phyloP scores from a whole-genome alignment of 2,113 vertebrate genomes.

The Leucoraja erinaceus region DNA sequence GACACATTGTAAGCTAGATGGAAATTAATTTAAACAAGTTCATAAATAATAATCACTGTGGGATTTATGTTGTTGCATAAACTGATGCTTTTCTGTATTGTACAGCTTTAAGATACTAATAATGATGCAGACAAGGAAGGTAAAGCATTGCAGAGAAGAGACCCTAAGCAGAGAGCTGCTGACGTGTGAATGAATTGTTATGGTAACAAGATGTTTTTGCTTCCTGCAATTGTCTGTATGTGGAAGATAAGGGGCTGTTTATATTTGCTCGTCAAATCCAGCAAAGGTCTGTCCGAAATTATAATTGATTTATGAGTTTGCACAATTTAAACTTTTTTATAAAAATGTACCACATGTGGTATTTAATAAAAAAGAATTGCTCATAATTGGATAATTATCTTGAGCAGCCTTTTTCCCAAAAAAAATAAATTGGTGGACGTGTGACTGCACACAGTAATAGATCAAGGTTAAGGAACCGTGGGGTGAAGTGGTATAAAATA shows the following conservation, averaged over 20 bases:
- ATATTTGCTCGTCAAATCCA: not conserved
- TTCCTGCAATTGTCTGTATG: not conserved
- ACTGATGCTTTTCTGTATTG: not conserved
- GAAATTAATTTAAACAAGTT: not conserved
- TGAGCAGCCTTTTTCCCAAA: not conserved
- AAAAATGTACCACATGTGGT: not conserved
- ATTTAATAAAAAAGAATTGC: not conserved
- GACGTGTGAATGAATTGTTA: not conserved
- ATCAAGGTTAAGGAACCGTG: not conserved
- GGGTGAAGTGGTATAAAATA: not conserved
- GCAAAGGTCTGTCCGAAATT: not conserved
- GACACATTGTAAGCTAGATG: not conserved
- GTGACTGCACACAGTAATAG: not conserved
- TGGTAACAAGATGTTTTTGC: not conserved
- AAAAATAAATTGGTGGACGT: not conserved
- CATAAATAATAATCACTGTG: slow-evolving; percentile 1
- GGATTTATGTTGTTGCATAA: not conserved
- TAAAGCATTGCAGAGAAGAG: not conserved
- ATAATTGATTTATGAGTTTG: not conserved
- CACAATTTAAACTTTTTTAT: not conserved
- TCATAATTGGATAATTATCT: not conserved
- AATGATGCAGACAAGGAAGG: not conserved
- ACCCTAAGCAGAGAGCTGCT: not conserved
- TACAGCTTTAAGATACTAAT: not conserved
- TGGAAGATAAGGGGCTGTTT: not conserved